phyloP scores from a whole-genome alignment of 2,888 invertebrate genomes.

The Diarsia brunnea region DNA sequence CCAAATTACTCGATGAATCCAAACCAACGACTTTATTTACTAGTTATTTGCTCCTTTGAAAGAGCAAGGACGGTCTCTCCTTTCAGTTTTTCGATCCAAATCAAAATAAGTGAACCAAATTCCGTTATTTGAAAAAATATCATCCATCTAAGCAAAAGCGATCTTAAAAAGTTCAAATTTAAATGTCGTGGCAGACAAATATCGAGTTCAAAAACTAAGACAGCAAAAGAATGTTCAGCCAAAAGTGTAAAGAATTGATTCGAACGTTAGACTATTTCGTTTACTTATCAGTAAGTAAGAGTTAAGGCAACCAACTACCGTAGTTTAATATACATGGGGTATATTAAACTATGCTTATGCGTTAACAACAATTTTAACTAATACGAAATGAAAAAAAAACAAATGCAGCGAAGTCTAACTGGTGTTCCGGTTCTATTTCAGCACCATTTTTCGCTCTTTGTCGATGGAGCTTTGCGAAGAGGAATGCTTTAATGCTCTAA shows the following conservation, averaged over 20 bases:
- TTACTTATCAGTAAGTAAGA: constrained; percentile 5
- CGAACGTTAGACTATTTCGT: constrained; percentile 2
- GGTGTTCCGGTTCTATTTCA: constrained; percentile 16
- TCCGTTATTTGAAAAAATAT: not conserved
- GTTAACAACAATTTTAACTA: not conserved
- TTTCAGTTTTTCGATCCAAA: constrained; percentile 1
- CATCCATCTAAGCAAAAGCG: not conserved
- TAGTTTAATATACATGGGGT: no score
- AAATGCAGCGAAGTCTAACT: constrained; percentile 12
- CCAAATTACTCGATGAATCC: constrained; percentile 39
- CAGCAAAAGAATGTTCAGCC: constrained; percentile 13
- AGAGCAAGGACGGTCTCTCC: not conserved
- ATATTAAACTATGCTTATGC: not conserved
- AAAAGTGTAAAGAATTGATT: constrained; percentile 15
- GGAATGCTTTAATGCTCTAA: constrained; percentile 9
- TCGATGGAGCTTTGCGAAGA: not conserved
- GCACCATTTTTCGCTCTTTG: constrained; percentile 10
- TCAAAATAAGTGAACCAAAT: not conserved
- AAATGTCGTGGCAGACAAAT: not conserved
- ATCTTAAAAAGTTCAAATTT: not conserved
- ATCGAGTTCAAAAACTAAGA: not conserved
- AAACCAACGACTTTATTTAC: constrained; percentile 32
- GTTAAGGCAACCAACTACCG: not conserved
- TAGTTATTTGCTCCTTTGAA: constrained; percentile 17
- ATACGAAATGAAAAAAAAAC: not conserved